phyloP scores from a whole-genome alignment of 2,113 vertebrate genomes.

The Seriola rivoliana region DNA sequence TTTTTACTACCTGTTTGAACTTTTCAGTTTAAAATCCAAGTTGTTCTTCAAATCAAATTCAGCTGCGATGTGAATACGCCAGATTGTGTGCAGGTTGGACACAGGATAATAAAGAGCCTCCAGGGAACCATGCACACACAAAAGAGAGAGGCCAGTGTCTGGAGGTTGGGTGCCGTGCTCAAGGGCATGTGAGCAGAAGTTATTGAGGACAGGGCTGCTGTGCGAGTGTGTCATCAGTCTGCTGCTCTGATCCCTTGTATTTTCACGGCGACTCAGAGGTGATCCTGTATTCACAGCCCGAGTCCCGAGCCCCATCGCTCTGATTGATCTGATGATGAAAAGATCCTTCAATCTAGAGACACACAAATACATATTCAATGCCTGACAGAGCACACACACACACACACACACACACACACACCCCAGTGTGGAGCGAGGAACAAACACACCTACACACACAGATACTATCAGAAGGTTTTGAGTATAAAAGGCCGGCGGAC shows the following conservation, averaged over 20 bases:
- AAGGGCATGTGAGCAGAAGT: constrained; percentile 36
- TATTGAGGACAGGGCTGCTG: neutral
- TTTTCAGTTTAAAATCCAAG: neutral
- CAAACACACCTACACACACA: neutral
- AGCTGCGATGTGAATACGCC: constrained; percentile 1
- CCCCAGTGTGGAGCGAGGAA: neutral
- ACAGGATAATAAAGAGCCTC: neutral
- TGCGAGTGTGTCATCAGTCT: neutral
- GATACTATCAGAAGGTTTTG: neutral
- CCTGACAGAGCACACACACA: neutral
- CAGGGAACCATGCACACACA: neutral
- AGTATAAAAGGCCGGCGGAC: constrained; percentile 11
- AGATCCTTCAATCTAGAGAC: constrained; percentile 4
- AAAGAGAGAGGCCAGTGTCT: neutral
- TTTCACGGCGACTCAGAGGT: constrained; percentile 21
- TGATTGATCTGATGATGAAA: constrained; percentile 41
- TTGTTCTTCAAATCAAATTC: neutral
- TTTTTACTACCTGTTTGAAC: neutral
- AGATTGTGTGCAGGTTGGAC: neutral
- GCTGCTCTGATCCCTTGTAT: neutral
- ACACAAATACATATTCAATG: constrained; percentile 28
- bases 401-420: too few species aligned
- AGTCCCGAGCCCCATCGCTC: constrained; percentile 11
- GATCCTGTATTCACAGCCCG: constrained; percentile 26
- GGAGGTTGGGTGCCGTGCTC: constrained; percentile 33